Conservation (phyloP, 2,797 vertebrate species). For the Molossus molossus region DNA sequence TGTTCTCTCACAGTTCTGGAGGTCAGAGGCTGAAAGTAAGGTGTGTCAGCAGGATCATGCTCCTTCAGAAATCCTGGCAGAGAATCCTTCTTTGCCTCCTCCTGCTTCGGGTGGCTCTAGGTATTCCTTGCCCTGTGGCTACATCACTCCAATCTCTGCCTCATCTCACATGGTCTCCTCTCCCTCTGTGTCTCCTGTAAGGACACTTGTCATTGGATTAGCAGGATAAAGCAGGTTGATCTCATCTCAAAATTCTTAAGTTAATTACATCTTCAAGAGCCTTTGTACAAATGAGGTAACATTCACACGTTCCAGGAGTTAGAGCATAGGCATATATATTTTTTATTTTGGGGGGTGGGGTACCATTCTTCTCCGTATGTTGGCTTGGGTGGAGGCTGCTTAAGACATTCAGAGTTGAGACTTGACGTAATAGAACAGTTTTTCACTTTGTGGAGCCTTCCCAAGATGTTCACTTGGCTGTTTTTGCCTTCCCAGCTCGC, state of each 20-base stretch:
- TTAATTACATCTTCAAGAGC: not conserved
- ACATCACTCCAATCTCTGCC: not conserved
- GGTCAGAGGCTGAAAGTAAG: not conserved
- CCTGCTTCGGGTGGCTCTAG: not conserved
- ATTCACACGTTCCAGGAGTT: not conserved
- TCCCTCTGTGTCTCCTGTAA: not conserved
- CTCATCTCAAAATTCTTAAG: not conserved
- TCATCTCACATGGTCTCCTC: not conserved
- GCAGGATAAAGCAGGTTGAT: not conserved
- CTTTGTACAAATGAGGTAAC: not conserved
- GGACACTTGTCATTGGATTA: not conserved
- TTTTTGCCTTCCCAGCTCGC: not conserved
- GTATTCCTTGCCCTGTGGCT: not conserved
- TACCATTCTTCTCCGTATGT: not conserved
- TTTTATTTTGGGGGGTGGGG: not conserved
- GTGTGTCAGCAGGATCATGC: not conserved
- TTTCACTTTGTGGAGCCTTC: not conserved
- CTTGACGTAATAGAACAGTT: not conserved
- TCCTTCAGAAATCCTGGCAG: not conserved
- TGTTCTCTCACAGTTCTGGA: conserved; percentile 9
- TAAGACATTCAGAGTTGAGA: not conserved
- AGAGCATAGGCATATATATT: not conserved
- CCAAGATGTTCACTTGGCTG: not conserved
- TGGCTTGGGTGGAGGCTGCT: not conserved
- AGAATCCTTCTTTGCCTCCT: not conserved